A percentile compares a stretch with the other conserved stretches of the same genome.
These are phyloP conservation scores for Octodonta nipae DNA, from an alignment of 2,888 invertebrate genomes.

Conservation along the genomic window DNA sequence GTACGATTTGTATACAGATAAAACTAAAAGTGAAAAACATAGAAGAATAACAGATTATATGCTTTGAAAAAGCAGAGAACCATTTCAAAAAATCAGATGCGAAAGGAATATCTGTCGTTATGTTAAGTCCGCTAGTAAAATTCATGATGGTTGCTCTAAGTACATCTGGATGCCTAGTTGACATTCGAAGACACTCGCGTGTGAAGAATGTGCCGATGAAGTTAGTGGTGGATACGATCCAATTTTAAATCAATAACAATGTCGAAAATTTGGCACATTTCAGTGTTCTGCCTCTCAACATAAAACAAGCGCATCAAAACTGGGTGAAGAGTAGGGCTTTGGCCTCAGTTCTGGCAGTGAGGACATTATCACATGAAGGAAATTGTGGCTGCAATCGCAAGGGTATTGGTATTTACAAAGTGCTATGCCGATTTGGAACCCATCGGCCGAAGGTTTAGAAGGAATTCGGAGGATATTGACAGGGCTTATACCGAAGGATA, in stretches of 20 bases:
- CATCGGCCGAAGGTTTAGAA: slow-evolving; percentile 57
- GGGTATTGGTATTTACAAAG: slow-evolving; percentile 76
- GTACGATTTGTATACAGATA: slow-evolving; percentile 72
- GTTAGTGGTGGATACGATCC: slow-evolving; percentile 89
- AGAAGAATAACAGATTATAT: slow-evolving; percentile 9
- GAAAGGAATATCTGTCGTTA: slow-evolving; percentile 63
- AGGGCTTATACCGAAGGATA: slow-evolving; percentile 63
- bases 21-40: slow-evolving; percentile 49
- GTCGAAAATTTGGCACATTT: slow-evolving; percentile 91
- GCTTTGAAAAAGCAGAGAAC: slow-evolving; percentile 51
- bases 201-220: slow-evolving; percentile 72
- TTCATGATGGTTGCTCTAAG: slow-evolving; percentile 74
- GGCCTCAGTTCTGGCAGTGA: slow-evolving; percentile 67
- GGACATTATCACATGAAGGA: slow-evolving; percentile 57
- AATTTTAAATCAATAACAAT: slow-evolving; percentile 73
- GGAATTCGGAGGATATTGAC: slow-evolving; percentile 63
- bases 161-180: slow-evolving; percentile 65
- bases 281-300: slow-evolving; percentile 58
- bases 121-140: slow-evolving; percentile 68
- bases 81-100: slow-evolving; percentile 60
- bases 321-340: slow-evolving; percentile 85
- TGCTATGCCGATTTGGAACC: slow-evolving; percentile 91
- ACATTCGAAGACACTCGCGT: slow-evolving; percentile 77
- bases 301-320: slow-evolving; percentile 66
- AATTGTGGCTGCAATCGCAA: slow-evolving; percentile 64